Base-by-base conservation (phyloP, 2,888 invertebrate species). In the Spilosoma lubricipeda region DNA sequence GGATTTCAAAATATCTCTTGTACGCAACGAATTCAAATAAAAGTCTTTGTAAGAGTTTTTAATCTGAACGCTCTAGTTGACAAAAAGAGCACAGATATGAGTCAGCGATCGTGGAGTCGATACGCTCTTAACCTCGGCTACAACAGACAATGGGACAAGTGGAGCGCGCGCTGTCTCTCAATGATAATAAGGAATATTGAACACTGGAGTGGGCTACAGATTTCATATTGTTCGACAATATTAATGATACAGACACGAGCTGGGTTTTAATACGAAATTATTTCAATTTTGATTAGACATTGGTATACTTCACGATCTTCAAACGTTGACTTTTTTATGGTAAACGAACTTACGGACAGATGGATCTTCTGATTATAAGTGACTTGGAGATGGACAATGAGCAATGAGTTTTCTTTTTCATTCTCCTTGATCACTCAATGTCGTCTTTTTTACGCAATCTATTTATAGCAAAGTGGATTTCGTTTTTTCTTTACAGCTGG, bases 111-210 rank as follows among this genome's bases (percentile, higher is more conserved):
- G 70, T 48, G n/a, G 18, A 63, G 42, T 4, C n/a, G 71, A 65
- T 65, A 45, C 48, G 27, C 15, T 30, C 52, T 68, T 52, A 63
- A 63, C 63, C 63, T 36, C 59, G 42, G 30, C 45, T 45, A 71
- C 71, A 65, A 71, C 30, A 65, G 71, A 52, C 27, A 66, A 66
- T 66, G 65, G n/a, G 36, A 13, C 27, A 23, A 71, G 36, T 52
- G 36, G 71, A 52, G 71, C 71, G 71, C n/a, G 20, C 7, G 7
- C 45, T 30, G 66, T 18, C 45, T 65, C 64, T 9, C 42, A 30
- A 30, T 18, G 63, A 42, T 63, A 42, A 42, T 63, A 64, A 71
- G 45, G 65, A 52, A 52, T 66, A 66, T 71, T 66, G 71, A 65
- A 33, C 13, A 45, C 23, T 68, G 42, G 36, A 70, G 42, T 18